Base-by-base conservation (phyloP, 2,888 invertebrate genomes). In the Orchesellides sinensis region DNA sequence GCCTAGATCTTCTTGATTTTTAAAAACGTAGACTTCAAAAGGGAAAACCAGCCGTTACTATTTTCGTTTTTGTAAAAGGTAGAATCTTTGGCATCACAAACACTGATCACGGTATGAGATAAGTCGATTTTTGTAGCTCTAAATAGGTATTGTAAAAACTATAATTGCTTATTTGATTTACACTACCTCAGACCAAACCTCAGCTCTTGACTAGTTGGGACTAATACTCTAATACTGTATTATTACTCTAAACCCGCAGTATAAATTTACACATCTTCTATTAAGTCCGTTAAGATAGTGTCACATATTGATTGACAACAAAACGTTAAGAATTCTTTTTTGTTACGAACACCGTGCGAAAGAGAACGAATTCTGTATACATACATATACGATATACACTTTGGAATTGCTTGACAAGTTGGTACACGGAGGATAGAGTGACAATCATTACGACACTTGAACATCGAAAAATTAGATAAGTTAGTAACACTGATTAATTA, bases 81-180 rank as follows among this genome's bases (percentile, higher is more conserved):
- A 49, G 49, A 19, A 10, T 23, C 52, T 75, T 77, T 77, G 77
- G 77, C 77, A 77, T 77, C 77, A 77, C 77, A 77, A 56, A 77
- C 77, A 77, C 29, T 66, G 68, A 77, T 77, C 77, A 77, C 77
- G 45, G 6, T 25, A 61, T 27, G 12, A 32, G 17, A 19, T n/a
- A 3, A 2, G 47, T 47, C 17, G 3, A 47, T n/a, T n/a, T 47
- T n/a, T n/a, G n/a, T n/a, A n/a, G n/a, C n/a, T n/a, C n/a, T n/a
- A n/a, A n/a, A n/a, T n/a, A n/a, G n/a, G n/a, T n/a, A n/a, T n/a
- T n/a, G n/a, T n/a, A n/a, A n/a, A n/a, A n/a, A n/a, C n/a, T n/a
- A n/a, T n/a, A 6, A 47, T 3, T 12, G 47, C 14, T 47, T 6
- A 17, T 47, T 47, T n/a, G 12, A 47, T 12, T n/a, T n/a, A n/a